phyloP scores from a whole-genome alignment of 2,113 vertebrate species.

The Podocnemis expansa region DNA sequence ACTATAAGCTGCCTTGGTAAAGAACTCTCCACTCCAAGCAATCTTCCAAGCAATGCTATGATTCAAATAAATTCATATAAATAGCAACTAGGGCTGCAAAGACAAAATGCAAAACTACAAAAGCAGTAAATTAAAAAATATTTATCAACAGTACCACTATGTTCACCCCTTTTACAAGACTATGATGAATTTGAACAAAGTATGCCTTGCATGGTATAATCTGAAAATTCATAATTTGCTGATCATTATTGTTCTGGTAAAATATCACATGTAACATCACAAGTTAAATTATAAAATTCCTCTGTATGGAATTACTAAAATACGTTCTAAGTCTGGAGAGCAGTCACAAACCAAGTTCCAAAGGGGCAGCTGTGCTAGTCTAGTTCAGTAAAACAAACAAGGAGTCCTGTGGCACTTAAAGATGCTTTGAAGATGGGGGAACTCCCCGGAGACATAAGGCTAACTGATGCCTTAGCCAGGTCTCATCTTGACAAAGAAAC shows the following conservation, averaged over 20 bases:
- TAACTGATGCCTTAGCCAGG: not conserved
- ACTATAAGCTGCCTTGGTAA: not conserved
- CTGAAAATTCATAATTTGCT: not conserved
- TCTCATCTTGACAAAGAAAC: not conserved
- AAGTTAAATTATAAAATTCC: not conserved
- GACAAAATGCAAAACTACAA: not conserved
- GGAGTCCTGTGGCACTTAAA: too few species aligned
- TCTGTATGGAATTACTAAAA: not conserved
- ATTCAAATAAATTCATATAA: too few species aligned
- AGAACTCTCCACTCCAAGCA: too few species aligned
- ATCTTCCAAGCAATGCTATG: not conserved
- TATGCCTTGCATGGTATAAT: not conserved
- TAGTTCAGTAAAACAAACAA: too few species aligned
- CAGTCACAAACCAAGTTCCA: not conserved
- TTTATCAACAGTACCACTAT: not conserved
- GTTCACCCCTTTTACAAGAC: not conserved
- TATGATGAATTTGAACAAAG: not conserved
- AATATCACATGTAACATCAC: not conserved
- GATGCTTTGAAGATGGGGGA: too few species aligned
- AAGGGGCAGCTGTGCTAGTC: too few species aligned
- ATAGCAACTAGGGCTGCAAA: not conserved
- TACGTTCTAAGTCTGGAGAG: not conserved
- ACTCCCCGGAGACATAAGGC: not conserved
- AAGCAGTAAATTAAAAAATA: not conserved
- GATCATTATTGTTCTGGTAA: not conserved